phyloP scores from a whole-genome alignment of 2,113 vertebrate genomes.

The Catharus bicknelli region DNA sequence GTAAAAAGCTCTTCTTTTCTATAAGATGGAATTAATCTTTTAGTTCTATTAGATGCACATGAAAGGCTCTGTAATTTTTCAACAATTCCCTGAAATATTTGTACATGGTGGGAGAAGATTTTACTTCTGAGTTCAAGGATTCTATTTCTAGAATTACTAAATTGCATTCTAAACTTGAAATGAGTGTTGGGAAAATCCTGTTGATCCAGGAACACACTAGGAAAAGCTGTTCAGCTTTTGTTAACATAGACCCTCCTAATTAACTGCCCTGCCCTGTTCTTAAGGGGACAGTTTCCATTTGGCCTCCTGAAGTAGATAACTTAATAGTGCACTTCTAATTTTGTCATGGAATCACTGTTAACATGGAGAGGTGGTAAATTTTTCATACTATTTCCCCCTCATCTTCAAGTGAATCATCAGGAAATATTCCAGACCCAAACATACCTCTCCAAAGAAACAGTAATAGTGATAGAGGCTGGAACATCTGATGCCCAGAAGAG shows the following conservation, averaged over 20 bases:
- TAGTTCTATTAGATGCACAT: neutral
- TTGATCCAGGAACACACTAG: fast-evolving
- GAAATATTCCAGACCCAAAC: neutral
- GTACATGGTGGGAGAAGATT: neutral
- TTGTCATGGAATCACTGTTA: neutral
- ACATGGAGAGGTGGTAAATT: neutral
- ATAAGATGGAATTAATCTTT: neutral
- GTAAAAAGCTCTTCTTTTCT: neutral
- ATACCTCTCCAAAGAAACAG: neutral
- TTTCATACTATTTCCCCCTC: neutral
- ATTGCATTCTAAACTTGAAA: neutral
- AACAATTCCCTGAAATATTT: neutral
- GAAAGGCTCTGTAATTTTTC: neutral
- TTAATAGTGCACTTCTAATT: neutral
- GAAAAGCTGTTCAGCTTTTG: neutral
- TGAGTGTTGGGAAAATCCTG: neutral
- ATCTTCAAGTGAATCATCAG: neutral
- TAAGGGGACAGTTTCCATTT: neutral
- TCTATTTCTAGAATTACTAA: neutral
- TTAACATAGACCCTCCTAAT: neutral
- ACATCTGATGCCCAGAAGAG: neutral
- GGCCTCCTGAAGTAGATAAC: neutral
- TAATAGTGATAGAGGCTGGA: neutral
- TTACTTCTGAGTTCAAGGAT: neutral
- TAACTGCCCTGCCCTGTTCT: neutral